Evolutionary conservation across 2,888 invertebrate genomes (phyloP).

Genomic region (Orthonychiurus folsomi): DNA sequence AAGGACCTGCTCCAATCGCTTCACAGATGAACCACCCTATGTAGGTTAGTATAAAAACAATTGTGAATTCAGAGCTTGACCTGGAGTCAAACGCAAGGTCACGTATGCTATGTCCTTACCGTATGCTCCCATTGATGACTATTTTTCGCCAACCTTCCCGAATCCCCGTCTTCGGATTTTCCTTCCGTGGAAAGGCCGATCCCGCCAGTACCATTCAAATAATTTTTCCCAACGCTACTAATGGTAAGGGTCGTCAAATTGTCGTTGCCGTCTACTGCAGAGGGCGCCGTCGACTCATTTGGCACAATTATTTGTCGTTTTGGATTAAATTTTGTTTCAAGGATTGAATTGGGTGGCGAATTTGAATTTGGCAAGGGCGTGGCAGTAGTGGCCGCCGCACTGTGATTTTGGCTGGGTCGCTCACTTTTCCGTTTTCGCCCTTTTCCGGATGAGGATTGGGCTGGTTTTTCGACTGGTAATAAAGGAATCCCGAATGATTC

Average conservation of each 20-base stretch:
- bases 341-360: conserved; percentile 34
- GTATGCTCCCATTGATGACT: conserved; percentile 37
- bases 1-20: conserved; percentile 92
- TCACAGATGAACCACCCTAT: conserved; percentile 56
- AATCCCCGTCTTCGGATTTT: conserved; percentile 27
- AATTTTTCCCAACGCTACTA: no score
- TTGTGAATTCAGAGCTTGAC: no score
- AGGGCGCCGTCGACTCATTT: conserved; percentile 39
- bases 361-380: conserved; percentile 22
- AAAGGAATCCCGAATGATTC: no score
- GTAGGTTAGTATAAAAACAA: not conserved
- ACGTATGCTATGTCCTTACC: conserved; percentile 22
- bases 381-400: not conserved
- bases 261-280: no score
- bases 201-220: conserved; percentile 22
- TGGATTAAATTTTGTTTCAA: no score
- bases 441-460: no score
- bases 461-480: no score
- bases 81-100: no score
- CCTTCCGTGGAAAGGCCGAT: not conserved
- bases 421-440: conserved; percentile 43
- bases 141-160: conserved; percentile 37
- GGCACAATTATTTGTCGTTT: conserved; percentile 40
- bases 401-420: conserved; percentile 9
- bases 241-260: no score